A percentile compares a stretch with the other conserved stretches of the same genome.
These are phyloP conservation scores for Mirounga angustirostris DNA, from an alignment of 2,113 vertebrate genomes.

Conservation along the genomic window DNA sequence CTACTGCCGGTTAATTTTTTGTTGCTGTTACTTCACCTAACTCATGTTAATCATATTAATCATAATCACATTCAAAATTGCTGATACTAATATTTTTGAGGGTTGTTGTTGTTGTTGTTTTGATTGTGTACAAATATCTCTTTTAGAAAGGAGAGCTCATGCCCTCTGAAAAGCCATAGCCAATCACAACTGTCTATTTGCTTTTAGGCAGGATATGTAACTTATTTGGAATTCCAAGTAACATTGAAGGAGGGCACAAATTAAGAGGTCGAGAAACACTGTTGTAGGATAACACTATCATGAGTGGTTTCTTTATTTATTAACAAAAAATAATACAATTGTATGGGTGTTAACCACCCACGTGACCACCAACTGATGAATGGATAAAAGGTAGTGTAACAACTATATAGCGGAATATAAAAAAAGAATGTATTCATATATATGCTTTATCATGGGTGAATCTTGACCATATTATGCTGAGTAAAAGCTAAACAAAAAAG, in stretches of 20 bases:
- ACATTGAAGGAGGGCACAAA: background rate
- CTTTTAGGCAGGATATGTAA: background rate
- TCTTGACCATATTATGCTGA: background rate
- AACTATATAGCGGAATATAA: background rate
- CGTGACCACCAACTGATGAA: background rate
- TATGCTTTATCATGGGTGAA: background rate
- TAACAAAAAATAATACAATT: background rate
- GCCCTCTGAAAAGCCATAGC: background rate
- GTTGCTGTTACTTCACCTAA: background rate
- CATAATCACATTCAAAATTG: background rate
- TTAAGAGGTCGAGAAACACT: background rate
- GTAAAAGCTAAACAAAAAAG: background rate
- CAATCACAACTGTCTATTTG: fast-evolving
- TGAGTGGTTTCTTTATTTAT: background rate
- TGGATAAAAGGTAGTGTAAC: background rate
- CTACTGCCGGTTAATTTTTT: background rate
- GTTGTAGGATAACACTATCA: background rate
- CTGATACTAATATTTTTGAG: background rate
- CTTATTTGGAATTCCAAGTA: background rate
- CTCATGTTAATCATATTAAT: background rate
- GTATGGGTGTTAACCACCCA: background rate
- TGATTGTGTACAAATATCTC: background rate
- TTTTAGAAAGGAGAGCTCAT: background rate
- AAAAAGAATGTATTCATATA: background rate
- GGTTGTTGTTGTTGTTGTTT: background rate